Conservation (phyloP, 2,113 vertebrate genomes). For the Atlantisia rogersi region DNA sequence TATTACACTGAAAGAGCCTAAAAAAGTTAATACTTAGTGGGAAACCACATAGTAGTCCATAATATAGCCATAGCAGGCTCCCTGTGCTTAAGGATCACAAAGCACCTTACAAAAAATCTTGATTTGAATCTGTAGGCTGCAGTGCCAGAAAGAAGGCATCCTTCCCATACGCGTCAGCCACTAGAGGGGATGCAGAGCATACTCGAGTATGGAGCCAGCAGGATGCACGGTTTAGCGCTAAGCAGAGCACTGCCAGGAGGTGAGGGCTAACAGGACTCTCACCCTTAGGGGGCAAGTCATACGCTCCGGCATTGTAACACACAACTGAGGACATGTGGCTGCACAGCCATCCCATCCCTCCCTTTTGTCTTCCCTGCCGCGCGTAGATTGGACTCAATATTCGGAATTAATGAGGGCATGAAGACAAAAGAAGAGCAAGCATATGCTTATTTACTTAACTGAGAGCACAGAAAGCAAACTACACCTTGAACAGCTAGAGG, state of each 20-base stretch:
- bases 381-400: background rate
- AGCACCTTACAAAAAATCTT: background rate
- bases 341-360: background rate
- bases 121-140: background rate
- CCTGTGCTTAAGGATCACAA: background rate
- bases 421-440: background rate
- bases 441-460: background rate
- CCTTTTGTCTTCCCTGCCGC: background rate
- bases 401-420: constrained; percentile 14
- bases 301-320: background rate
- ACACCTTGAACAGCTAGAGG: background rate
- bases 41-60: background rate
- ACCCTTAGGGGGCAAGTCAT: background rate
- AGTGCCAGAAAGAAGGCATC: background rate
- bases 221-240: rapidly evolving
- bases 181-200: background rate
- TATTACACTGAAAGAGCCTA: background rate
- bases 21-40: background rate
- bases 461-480: background rate
- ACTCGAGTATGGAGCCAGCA: background rate
- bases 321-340: background rate
- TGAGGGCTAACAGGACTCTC: background rate
- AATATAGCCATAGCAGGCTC: background rate
- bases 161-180: background rate
- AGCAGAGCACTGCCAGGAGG: background rate